Percentiles rank a stretch among this genome's conserved stretches.
Conservation (phyloP, 2,888 invertebrate species). For the Trichogramma evanescens region DNA sequence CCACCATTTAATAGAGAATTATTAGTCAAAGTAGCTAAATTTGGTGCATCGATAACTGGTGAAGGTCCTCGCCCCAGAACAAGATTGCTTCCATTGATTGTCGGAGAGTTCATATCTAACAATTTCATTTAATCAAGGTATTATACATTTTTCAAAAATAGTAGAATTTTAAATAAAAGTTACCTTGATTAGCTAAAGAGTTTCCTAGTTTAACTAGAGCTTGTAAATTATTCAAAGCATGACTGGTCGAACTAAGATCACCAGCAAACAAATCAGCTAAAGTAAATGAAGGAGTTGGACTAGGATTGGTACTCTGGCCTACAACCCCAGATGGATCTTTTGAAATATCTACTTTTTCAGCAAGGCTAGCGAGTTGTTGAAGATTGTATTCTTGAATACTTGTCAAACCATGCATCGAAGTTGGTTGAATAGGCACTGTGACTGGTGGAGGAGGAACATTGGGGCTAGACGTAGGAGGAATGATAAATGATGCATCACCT, state of each 20-base stretch:
- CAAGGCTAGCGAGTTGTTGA: conserved; percentile 75
- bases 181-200: conserved; percentile 50
- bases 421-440: conserved; percentile 40
- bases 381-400: conserved; percentile 83
- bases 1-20: conserved; percentile 51
- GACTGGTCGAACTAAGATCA: conserved; percentile 60
- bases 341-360: conserved; percentile 56
- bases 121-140: background rate
- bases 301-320: conserved; percentile 49
- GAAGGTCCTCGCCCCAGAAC: conserved; percentile 57
- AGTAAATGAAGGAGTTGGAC: conserved; percentile 61
- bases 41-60: conserved; percentile 51
- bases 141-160: background rate
- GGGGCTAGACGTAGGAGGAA: conserved; percentile 47
- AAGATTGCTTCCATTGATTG: conserved; percentile 48
- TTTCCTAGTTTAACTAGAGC: conserved; percentile 80
- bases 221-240: conserved; percentile 81
- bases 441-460: conserved; percentile 45
- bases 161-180: conserved; percentile 9
- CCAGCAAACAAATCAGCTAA: conserved; percentile 72
- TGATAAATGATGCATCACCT: conserved; percentile 56
- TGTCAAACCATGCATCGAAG: conserved; percentile 52
- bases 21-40: conserved; percentile 36
- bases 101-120: conserved; percentile 48
- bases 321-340: conserved; percentile 38